Conservation (phyloP, 1,140 invertebrate species). For the Drosophila burlai region DNA sequence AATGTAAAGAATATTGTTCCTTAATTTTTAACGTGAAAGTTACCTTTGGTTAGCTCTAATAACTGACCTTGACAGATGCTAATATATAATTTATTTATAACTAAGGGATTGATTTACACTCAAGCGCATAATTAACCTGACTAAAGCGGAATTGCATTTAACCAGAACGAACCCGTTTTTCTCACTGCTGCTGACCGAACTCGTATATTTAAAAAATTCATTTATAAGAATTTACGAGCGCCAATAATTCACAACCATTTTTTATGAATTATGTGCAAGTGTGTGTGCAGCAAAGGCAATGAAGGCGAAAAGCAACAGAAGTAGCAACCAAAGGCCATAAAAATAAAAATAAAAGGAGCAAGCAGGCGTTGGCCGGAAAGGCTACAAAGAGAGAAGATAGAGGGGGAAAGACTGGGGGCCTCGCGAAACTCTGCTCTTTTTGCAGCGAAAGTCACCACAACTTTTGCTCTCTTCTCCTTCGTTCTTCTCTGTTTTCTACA, state of each 20-base stretch:
- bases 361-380: slow-evolving; percentile 55
- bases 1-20: too few species aligned
- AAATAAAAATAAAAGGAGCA: slow-evolving; percentile 53
- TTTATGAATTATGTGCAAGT: slow-evolving; percentile 62
- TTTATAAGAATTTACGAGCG: slow-evolving; percentile 65
- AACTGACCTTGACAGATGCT: slow-evolving; percentile 11
- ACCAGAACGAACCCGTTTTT: slow-evolving; percentile 34
- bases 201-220: slow-evolving; percentile 49
- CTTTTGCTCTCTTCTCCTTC: slow-evolving; percentile 41
- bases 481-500: slow-evolving; percentile 16
- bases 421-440: slow-evolving; percentile 42
- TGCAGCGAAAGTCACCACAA: slow-evolving; percentile 59
- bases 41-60: background rate
- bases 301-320: slow-evolving; percentile 21
- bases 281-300: slow-evolving; percentile 22
- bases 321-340: slow-evolving; percentile 56
- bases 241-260: slow-evolving; percentile 65
- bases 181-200: slow-evolving; percentile 23
- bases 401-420: background rate
- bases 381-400: slow-evolving; percentile 9
- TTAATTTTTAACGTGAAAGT: background rate
- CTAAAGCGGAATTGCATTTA: slow-evolving; percentile 37
- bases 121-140: slow-evolving; percentile 33
- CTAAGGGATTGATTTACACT: slow-evolving; percentile 16
- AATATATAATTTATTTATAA: slow-evolving; percentile 21